phyloP scores from a whole-genome alignment of 2,888 invertebrate genomes.

The Agrochola circellaris region DNA sequence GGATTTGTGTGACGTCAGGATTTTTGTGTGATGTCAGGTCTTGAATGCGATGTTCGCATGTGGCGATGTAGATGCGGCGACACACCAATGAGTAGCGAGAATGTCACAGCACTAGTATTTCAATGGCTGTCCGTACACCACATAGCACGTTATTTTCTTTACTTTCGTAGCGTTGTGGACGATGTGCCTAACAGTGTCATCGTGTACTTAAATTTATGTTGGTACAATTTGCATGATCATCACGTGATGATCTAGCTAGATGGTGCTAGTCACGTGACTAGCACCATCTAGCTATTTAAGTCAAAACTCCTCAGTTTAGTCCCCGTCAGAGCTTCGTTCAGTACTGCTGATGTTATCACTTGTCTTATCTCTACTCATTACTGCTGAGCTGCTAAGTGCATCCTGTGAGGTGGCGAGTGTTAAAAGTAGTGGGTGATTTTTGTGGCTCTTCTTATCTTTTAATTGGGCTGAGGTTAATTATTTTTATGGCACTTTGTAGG shows the following conservation, averaged over 20 bases:
- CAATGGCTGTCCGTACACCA: no score
- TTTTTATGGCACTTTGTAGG: neutral
- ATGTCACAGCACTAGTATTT: neutral
- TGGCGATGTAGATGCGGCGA: no score
- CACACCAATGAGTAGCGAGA: neutral
- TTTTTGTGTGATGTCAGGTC: no score
- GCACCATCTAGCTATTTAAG: neutral
- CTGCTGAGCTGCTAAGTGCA: conserved; percentile 26
- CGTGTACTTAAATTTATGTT: neutral
- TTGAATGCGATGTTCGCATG: no score
- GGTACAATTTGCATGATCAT: neutral
- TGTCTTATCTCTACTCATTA: conserved; percentile 47
- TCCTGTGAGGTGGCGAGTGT: conserved; percentile 30
- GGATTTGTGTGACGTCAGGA: no score
- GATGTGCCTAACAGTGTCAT: neutral
- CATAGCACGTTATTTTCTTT: neutral
- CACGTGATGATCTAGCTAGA: neutral
- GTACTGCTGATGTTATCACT: conserved; percentile 39
- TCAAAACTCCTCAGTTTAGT: conserved; percentile 8
- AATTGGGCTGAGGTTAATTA: conserved; percentile 4
- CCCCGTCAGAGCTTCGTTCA: conserved; percentile 14
- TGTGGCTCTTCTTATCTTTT: conserved; percentile 3
- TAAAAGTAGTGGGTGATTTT: conserved; percentile 23
- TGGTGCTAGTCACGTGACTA: neutral
- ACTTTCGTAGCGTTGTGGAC: no score